A percentile compares a stretch with the other conserved stretches of the same genome.
Conservation (phyloP, 2,888 invertebrate genomes). For the Biston stratarius region DNA sequence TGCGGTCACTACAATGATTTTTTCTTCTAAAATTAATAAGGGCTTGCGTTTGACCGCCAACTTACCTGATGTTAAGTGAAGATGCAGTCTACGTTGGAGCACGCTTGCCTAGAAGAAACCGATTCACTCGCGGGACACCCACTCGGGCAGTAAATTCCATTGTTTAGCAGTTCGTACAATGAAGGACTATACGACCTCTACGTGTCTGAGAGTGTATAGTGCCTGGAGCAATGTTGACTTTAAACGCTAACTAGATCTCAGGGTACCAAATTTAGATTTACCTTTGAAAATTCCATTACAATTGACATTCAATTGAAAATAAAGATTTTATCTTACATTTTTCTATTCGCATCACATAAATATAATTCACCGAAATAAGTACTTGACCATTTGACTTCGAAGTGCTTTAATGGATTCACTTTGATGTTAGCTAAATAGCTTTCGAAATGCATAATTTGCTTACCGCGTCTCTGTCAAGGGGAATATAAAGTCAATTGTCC, state of each 20-base stretch:
- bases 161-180: too few relatives aligned
- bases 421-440: conserved; percentile 52
- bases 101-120: too few relatives aligned
- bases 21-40: too few relatives aligned
- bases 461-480: conserved; percentile 40
- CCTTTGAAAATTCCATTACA: background rate
- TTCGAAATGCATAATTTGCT: conserved; percentile 47
- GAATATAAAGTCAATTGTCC: conserved; percentile 43
- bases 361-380: conserved; percentile 37
- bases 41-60: too few relatives aligned
- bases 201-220: background rate
- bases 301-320: background rate
- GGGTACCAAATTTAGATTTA: background rate
- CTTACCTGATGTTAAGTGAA: too few relatives aligned
- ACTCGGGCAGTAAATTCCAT: too few relatives aligned
- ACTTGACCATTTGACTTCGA: conserved; percentile 49
- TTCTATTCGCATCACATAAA: conserved; percentile 34
- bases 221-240: background rate
- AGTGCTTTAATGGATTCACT: conserved; percentile 49
- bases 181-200: too few relatives aligned
- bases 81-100: too few relatives aligned
- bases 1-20: too few relatives aligned
- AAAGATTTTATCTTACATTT: background rate
- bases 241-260: background rate
- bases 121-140: too few relatives aligned